phyloP scores from a whole-genome alignment of 2,113 vertebrate genomes.

The Takifugu flavidus region DNA sequence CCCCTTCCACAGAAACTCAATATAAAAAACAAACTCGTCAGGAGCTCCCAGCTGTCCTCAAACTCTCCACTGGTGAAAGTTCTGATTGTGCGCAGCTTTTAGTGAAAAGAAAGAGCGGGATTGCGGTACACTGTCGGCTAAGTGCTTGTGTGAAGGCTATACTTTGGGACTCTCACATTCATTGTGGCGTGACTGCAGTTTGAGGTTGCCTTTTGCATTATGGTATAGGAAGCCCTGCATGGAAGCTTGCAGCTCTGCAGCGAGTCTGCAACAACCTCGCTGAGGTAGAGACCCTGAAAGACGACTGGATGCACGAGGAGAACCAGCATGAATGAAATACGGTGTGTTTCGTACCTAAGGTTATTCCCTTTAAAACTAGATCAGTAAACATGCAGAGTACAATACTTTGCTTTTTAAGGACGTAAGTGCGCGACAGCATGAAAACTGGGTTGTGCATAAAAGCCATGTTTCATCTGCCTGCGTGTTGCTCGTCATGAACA shows the following conservation, averaged over 20 bases:
- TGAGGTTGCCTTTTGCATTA: constrained; percentile 68
- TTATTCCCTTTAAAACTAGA: constrained; percentile 51
- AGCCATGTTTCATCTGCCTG: constrained; percentile 46
- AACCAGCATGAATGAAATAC: constrained; percentile 41
- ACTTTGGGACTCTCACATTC: constrained; percentile 68
- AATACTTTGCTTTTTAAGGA: constrained; percentile 60
- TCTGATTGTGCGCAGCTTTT: constrained; percentile 76
- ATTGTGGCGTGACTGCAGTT: constrained; percentile 65
- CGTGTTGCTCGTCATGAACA: constrained; percentile 38
- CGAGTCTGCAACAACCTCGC: constrained; percentile 74
- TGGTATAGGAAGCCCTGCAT: constrained; percentile 65
- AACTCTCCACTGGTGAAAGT: constrained; percentile 29
- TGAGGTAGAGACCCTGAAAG: constrained; percentile 78
- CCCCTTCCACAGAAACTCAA: constrained; percentile 37
- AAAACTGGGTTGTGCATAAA: constrained; percentile 69
- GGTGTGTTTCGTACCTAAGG: constrained; percentile 35
- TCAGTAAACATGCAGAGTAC: constrained; percentile 62
- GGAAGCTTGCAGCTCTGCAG: constrained; percentile 70
- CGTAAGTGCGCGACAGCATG: constrained; percentile 65
- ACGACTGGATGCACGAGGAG: constrained; percentile 61
- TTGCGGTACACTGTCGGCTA: constrained; percentile 58
- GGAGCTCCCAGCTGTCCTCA: constrained; percentile 35
- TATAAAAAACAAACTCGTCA: constrained; percentile 40
- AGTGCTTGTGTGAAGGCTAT: constrained; percentile 73
- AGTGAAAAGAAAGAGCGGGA: constrained; percentile 54